Evolutionary conservation across 2,888 invertebrate species (phyloP), one percentile per base, ranked within the genome.

Genomic region (Drymonia ruficornis): DNA sequence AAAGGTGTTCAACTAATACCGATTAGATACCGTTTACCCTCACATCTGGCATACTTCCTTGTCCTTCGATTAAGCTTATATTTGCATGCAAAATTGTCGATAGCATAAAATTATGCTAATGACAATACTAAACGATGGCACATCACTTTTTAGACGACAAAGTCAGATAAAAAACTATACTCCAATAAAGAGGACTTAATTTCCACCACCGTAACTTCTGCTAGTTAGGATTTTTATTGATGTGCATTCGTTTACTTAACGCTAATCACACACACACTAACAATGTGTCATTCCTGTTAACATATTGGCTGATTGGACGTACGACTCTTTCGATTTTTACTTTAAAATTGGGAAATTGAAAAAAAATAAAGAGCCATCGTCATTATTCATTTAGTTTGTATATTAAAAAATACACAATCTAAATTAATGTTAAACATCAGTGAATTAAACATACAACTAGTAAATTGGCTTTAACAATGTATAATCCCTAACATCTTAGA

Each of bases 221-320:
- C 23, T 23, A 23, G 23, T 23, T 7, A 23, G 23, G 23, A 23
- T 23, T 8, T 11, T 3, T 31, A 1, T 13, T 63, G 65, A 59
- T 74, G 71, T 75, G 70, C 78, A 71, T 72, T 72, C 63, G 75
- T 67, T 51, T 59, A 49, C 69, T 83, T 87, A 84, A 71, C 56
- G 63, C 74, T 86, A 86, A 70, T 79, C 82, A 86, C 88, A 87
- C 89, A 84, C 88, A 65, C 80, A 81, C 87, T 88, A 89, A 88
- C 83, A 84, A 77, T 76, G 76, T 83, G 75, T 81, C 89, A 90
- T 87, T 89, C 87, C 82, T 81, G 83, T 84, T 86, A 84, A 77
- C 78, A 74, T 74, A 71, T 13, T 11, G 18, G 4, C 12, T 19
- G 12, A 13, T 6, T 43, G 6, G n/a, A 43, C 43, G 9, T 13